Base-by-base conservation (phyloP, 2,113 vertebrate species). In the Lagenorhynchus albirostris region DNA sequence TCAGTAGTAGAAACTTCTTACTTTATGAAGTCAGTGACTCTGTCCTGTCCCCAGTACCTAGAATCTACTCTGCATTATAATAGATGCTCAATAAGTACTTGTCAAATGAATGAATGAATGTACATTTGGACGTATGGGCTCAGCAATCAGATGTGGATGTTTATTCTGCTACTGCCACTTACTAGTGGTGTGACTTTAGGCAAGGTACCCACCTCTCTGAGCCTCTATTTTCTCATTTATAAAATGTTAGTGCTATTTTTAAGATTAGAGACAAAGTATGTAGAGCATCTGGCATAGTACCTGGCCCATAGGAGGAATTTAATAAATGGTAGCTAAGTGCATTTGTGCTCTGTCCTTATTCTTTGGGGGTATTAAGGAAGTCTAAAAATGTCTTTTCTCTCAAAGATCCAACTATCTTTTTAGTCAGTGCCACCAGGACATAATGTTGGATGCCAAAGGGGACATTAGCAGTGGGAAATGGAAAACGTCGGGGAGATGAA, bases 321-420 rank as follows among this genome's bases (percentile, higher is more conserved):
- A 76, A 55, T 53, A 68, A 86, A 53, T 63, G 74, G 41, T 26
- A 62, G 47, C 60, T 50, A 68, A 83, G 77, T 58, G 25, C 55
- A 50, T 84, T 50, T 96, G 20, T 60, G 33, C 36, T 67, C 55
- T 15, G 7, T 38, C 71, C 12, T 67, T 88, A 80, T 67, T 90
- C 36, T 81, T 79, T 44, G 21, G 33, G 10, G 11, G 31, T n/a
- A 44, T 68, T 91, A 26, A 93, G 41, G 26, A 73, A 53, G 13
- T 79, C 77, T 84, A 71, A 94, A 97, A 88, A 47, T 91, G 18
- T 26, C 33, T 94, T 77, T 91, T 60, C 65, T 38, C 58, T 94
- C 53, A 71, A 80, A 96, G 38, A 71, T 79, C n/a, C 36, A 80
- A 17, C 13, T 76, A 7, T 47, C 21, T 50, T 93, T 81, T 81